Evolutionary conservation across 2,888 invertebrate genomes (phyloP), one percentile per base, ranked within the genome.

Genomic region (Trisateles emortualis): DNA sequence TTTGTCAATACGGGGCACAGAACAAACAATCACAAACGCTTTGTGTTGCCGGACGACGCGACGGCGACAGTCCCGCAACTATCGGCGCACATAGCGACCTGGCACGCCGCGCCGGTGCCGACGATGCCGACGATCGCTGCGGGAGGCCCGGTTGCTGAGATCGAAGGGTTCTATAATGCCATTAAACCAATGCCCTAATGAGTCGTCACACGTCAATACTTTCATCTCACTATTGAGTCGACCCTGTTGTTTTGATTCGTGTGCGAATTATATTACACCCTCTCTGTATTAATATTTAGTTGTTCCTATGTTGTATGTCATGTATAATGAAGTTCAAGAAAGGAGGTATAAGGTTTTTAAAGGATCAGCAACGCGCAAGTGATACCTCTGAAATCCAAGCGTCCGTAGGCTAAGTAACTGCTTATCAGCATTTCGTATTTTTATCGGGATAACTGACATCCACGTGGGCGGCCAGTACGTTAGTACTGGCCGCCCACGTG

Each of bases 1-100:
- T 79, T 78, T 77, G 81, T 76, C 83, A 80, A 81, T 79, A 81
- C 38, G 22, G 36, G 49, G 77, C 46, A 19, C 43, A 10, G 40
- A 5, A 22, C 75, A 76, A 78, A 78, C 67, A 74, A 76, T 68
- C 58, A 26, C 26, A 2, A 19, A 38, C 39, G 41, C 56, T 62
- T 47, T 52, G 46, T 52, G 8, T 10, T 16, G 38, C 44, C 42
- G 39, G 41, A 46, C 68, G 53, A 42, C 56, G 58, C 33, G 14
- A 11, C 19, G 14, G n/a, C 1, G 17, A 10, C 29, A 42, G 49
- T 43, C 62, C 11, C 10, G 32, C 45, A 47, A 46, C 63, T n/a
- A 33, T 33, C 14, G 19, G 17, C 36, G 13, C 19, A 11, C 24
- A 30, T 17, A 13, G 54, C 33, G 30, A 24, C 56, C 47, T 38